These are phyloP conservation scores for Hemaris fuciformis DNA, from an alignment of 2,888 invertebrate genomes.

Conservation along the genomic window DNA sequence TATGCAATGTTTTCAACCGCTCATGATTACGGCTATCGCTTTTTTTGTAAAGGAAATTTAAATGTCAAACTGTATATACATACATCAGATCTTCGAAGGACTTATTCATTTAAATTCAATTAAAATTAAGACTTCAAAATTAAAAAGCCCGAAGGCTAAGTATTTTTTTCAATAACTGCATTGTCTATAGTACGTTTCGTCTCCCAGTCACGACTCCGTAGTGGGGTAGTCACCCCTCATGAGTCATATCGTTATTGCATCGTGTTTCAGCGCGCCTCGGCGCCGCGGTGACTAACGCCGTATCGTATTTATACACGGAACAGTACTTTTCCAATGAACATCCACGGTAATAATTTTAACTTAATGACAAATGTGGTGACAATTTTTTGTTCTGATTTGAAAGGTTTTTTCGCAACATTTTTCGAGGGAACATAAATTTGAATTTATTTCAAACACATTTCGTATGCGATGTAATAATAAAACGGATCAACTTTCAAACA, in stretches of 20 bases:
- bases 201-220: background rate
- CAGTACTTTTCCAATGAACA: background rate
- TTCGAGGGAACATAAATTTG: background rate
- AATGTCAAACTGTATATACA: too few species aligned
- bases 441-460: background rate
- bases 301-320: background rate
- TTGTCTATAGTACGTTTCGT: too few species aligned
- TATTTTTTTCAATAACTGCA: too few species aligned
- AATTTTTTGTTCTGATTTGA: background rate
- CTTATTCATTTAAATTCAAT: too few species aligned
- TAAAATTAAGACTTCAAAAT: too few species aligned
- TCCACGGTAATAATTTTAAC: background rate
- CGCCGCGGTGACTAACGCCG: background rate
- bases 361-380: background rate
- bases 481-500: too few species aligned
- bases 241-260: slow-evolving; percentile 5
- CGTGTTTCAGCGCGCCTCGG: slow-evolving; percentile 1
- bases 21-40: background rate
- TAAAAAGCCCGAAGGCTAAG: too few species aligned
- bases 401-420: background rate
- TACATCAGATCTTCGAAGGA: too few species aligned
- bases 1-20: background rate
- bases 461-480: too few species aligned
- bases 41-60: too few species aligned
- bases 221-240: slow-evolving; percentile 2